Percentiles rank a stretch among this genome's conserved stretches.
These are phyloP conservation scores for Myiozetetes cayanensis DNA, from an alignment of 2,113 vertebrate genomes.

Conservation along the genomic window DNA sequence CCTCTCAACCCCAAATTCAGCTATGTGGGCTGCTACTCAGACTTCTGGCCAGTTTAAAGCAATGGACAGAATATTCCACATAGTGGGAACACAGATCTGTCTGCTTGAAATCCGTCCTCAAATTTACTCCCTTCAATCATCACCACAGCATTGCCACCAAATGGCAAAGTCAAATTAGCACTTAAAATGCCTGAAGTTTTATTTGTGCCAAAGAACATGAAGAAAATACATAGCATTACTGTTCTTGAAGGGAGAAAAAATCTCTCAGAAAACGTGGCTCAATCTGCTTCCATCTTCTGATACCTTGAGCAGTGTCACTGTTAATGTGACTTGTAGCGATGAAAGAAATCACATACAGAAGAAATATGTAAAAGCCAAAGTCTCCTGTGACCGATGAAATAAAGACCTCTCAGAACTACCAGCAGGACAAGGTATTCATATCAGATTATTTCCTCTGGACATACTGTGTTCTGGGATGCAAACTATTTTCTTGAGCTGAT, in stretches of 20 bases:
- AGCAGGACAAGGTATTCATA: neutral
- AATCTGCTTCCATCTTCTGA: neutral
- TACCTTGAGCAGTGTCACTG: neutral
- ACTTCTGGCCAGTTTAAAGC: neutral
- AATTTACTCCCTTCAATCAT: neutral
- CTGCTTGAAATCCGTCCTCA: neutral
- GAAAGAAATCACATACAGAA: neutral
- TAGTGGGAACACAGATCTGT: neutral
- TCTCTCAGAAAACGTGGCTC: neutral
- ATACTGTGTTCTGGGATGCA: neutral
- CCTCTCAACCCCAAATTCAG: neutral
- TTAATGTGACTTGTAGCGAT: neutral
- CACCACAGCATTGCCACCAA: neutral
- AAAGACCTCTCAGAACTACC: constrained; percentile 4
- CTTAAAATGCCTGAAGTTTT: neutral
- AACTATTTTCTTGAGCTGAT: neutral
- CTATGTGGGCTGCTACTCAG: neutral
- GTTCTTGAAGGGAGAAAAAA: neutral
- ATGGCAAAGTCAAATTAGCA: constrained; percentile 11
- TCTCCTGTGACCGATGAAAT: neutral
- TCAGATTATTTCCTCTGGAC: neutral
- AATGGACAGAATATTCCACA: neutral
- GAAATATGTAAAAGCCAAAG: neutral
- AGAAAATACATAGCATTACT: neutral
- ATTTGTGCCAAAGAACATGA: neutral